These are phyloP conservation scores for Podarcis cretensis DNA, from an alignment of 2,113 vertebrate genomes.

Conservation along the genomic window DNA sequence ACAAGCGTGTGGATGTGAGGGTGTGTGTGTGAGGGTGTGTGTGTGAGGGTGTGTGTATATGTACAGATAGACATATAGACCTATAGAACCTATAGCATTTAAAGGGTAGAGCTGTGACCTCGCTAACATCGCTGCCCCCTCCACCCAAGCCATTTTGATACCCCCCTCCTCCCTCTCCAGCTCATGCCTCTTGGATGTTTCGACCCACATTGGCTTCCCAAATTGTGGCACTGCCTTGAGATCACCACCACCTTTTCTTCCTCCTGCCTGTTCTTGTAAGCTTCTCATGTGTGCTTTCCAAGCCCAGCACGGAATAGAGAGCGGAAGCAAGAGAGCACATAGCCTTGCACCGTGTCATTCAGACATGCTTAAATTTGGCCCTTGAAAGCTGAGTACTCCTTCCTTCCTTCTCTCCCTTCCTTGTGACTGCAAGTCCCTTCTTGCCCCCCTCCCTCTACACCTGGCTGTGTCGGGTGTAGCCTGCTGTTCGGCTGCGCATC, in stretches of 20 bases:
- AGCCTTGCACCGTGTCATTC: neutral
- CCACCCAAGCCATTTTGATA: constrained; percentile 5
- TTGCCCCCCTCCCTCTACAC: neutral
- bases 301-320: neutral
- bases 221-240: constrained; percentile 18
- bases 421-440: neutral
- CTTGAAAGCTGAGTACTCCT: neutral
- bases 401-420: neutral
- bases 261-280: neutral
- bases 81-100: constrained; percentile 64
- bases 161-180: neutral
- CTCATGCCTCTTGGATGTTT: constrained; percentile 15
- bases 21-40: neutral
- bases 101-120: constrained; percentile 68
- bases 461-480: neutral
- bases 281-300: constrained; percentile 28
- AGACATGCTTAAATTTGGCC: neutral
- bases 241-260: neutral
- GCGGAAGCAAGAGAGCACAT: neutral
- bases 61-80: constrained; percentile 54
- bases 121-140: constrained; percentile 48
- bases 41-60: neutral
- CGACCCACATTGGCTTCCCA: constrained; percentile 35
- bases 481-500: neutral
- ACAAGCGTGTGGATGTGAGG: neutral